Conservation (phyloP, 1,140 invertebrate genomes). For the Neodiprion lecontei region DNA sequence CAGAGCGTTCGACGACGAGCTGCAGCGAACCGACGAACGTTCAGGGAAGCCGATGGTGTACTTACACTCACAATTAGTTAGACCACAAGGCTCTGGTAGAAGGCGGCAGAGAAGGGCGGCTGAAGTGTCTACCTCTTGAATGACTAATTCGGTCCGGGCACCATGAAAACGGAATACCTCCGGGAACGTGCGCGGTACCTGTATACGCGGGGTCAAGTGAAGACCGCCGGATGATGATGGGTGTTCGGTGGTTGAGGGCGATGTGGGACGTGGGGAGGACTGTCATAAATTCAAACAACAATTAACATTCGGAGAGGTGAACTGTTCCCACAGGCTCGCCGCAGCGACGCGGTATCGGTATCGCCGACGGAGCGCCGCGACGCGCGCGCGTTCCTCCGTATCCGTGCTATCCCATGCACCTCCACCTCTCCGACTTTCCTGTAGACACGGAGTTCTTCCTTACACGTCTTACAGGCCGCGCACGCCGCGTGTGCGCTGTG, state of each 20-base stretch:
- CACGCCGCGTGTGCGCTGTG: neutral
- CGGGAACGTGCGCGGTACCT: conserved; percentile 37
- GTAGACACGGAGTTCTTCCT: neutral
- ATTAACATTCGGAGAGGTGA: conserved; percentile 53
- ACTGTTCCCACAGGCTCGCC: conserved; percentile 40
- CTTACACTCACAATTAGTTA: too few species aligned
- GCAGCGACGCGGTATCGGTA: conserved; percentile 37
- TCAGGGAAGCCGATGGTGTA: too few species aligned
- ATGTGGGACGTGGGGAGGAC: conserved; percentile 28
- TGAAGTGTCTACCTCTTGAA: too few species aligned
- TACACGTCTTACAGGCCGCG: neutral
- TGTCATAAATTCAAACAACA: conserved; percentile 60
- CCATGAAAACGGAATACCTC: conserved; percentile 35
- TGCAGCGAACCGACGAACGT: too few species aligned
- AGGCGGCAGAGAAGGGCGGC: too few species aligned
- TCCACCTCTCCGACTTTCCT: too few species aligned
- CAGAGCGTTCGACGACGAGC: too few species aligned
- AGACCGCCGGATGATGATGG: conserved; percentile 27
- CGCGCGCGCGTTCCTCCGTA: neutral
- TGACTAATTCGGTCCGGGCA: neutral
- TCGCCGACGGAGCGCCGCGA: conserved; percentile 33
- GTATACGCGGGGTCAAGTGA: conserved; percentile 27
- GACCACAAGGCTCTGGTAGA: too few species aligned
- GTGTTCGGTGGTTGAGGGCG: conserved; percentile 19
- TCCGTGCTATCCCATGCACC: too few species aligned